Conservation (phyloP, 1,140 invertebrate species). For the Psix sp. region DNA sequence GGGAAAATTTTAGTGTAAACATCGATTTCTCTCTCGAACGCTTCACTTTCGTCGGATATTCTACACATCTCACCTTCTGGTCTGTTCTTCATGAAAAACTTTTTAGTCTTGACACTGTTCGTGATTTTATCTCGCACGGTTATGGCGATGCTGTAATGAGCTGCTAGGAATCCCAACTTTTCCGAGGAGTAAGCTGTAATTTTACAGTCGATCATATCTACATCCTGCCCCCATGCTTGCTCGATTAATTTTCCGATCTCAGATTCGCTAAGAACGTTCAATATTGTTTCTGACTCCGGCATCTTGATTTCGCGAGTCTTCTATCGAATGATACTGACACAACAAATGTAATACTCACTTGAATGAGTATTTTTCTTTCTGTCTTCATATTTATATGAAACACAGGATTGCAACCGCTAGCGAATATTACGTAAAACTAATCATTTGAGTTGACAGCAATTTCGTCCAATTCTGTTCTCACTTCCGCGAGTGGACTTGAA, state of each 20-base stretch:
- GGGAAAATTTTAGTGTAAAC: background rate
- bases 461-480: too few relatives aligned
- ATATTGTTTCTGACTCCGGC: too few relatives aligned
- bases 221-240: background rate
- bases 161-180: background rate
- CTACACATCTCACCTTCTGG: background rate
- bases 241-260: background rate
- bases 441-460: too few relatives aligned
- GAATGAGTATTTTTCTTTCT: too few relatives aligned
- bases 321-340: too few relatives aligned
- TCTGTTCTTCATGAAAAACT: background rate
- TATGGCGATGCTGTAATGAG: background rate
- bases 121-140: background rate
- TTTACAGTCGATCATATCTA: background rate
- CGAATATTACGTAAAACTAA: too few relatives aligned
- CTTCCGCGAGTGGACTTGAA: too few relatives aligned
- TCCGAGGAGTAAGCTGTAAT: background rate
- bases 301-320: too few relatives aligned
- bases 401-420: too few relatives aligned
- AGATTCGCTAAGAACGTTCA: too few relatives aligned
- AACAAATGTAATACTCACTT: too few relatives aligned
- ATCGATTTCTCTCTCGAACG: background rate
- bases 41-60: background rate
- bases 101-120: background rate
- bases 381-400: too few relatives aligned